Base-by-base conservation (phyloP, 2,888 invertebrate genomes). In the Tetropium fuscum region DNA sequence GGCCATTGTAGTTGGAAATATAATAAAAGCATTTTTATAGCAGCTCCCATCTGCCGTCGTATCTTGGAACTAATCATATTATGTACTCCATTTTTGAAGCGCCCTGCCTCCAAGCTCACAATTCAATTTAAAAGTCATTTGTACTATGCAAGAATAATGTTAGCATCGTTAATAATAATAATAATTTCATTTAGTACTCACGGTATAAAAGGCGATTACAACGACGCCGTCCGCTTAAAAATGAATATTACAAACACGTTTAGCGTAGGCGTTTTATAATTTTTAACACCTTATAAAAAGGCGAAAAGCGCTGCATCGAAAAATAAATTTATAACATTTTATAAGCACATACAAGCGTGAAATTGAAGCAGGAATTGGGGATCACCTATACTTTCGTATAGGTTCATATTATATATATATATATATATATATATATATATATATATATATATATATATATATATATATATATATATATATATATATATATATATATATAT, bases 101-200 rank as follows among this genome's bases (percentile, higher is more conserved):
- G 77, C 76, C 76, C 76, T 73, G 75, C 78, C 77, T 75, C 74
- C 73, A 68, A 73, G 76, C 76, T 72, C 83, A 83, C 82, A 86
- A 87, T 87, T 84, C 86, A 87, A 87, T 87, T 87, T 85, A 86
- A 86, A 86, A 87, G 85, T 87, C 87, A 87, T 87, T 87, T 87
- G 87, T 86, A 81, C 80, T 78, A 78, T 79, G 79, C 79, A 78
- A 75, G 79, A 80, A 80, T 80, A 81, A 80, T 78, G 80, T 81
- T 79, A 80, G 79, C 78, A 76, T 80, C 79, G 79, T 80, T 81
- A 80, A 79, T 81, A 81, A 80, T 81, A 78, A 81, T 78, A 80
- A 81, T 75, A 76, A 76, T 76, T 73, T 74, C 70, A 71, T 74
- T 74, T 74, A 71, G 74, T 75, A 73, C 74, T 72, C 74, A 73